Conservation (phyloP, 92 coral and sea anemone genomes). For the Porites cylindrica region DNA sequence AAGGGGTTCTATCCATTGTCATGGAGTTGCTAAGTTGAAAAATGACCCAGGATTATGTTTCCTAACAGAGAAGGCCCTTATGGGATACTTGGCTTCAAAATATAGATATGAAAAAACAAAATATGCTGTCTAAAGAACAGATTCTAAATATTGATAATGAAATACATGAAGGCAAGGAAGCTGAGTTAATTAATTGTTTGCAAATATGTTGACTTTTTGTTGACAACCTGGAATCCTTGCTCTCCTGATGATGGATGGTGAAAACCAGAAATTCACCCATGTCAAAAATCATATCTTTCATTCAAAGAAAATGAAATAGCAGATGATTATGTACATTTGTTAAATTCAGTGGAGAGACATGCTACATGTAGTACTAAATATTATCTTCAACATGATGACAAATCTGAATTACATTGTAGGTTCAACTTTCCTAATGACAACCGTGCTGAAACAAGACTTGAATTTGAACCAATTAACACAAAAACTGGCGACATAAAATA, state of each 20-base stretch:
- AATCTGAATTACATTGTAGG: slow-evolving; percentile 38
- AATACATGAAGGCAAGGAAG: slow-evolving; percentile 49
- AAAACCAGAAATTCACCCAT: slow-evolving; percentile 77
- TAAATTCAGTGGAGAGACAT: slow-evolving; percentile 72
- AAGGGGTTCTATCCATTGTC: slow-evolving; percentile 72
- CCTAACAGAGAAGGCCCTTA: slow-evolving; percentile 58
- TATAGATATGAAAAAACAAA: slow-evolving; percentile 22
- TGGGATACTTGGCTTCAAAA: slow-evolving; percentile 67
- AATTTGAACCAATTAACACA: slow-evolving; percentile 60
- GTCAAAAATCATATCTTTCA: slow-evolving; percentile 67
- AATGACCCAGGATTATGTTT: slow-evolving; percentile 78
- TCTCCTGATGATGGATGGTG: slow-evolving; percentile 81
- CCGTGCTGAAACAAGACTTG: slow-evolving; percentile 48
- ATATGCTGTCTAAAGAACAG: slow-evolving; percentile 33
- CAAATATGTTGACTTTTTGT: slow-evolving; percentile 76
- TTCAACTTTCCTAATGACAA: slow-evolving; percentile 66
- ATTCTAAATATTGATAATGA: slow-evolving; percentile 40
- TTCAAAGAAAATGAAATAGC: slow-evolving; percentile 28
- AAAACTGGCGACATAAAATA: slow-evolving; percentile 52
- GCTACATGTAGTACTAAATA: slow-evolving; percentile 70
- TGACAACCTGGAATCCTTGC: slow-evolving; percentile 80
- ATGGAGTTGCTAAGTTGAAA: slow-evolving; percentile 71
- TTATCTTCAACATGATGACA: slow-evolving; percentile 52
- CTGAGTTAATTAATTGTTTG: slow-evolving; percentile 67
- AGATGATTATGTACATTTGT: slow-evolving; percentile 67